Percentiles rank a stretch among this genome's conserved stretches.
These are phyloP conservation scores for Aphrophora alni DNA, from an alignment of 2,888 invertebrate species.

Conservation along the genomic window DNA sequence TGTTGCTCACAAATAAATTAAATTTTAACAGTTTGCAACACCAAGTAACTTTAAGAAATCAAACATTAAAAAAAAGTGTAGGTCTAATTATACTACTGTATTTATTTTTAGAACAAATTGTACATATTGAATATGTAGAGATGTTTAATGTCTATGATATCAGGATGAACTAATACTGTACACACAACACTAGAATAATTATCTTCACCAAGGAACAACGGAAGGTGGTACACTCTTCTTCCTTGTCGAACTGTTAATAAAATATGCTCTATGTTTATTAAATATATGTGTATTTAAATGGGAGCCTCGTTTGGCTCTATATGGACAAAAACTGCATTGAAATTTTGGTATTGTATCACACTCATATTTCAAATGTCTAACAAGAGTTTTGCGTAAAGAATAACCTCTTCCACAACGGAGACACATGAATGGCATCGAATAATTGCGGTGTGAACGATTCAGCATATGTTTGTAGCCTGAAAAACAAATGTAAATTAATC, in stretches of 20 bases:
- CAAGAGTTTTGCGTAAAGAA: neutral
- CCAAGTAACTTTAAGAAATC: too few species aligned
- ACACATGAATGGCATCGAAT: neutral
- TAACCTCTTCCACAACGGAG: constrained; percentile 3
- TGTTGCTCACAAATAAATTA: too few species aligned
- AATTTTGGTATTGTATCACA: constrained; percentile 53
- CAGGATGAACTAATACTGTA: too few species aligned
- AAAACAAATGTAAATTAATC: neutral
- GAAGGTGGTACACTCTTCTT: neutral
- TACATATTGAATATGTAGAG: too few species aligned
- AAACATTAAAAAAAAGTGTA: too few species aligned
- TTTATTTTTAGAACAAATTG: too few species aligned
- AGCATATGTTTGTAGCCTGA: neutral
- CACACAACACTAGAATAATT: neutral
- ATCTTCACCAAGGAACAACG: neutral
- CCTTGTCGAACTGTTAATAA: neutral
- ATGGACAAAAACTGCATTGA: constrained; percentile 43
- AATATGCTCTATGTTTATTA: neutral
- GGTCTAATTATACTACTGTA: too few species aligned
- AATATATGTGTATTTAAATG: constrained; percentile 43
- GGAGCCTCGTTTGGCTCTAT: constrained; percentile 44
- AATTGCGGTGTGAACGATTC: neutral
- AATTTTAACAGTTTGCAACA: too few species aligned
- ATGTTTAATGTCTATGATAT: too few species aligned
- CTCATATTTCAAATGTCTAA: constrained; percentile 56